A percentile compares a stretch with the other conserved stretches of the same genome.
Evolutionary conservation across 2,113 vertebrate genomes (phyloP).

Genomic region (Hippocampus zosterae): DNA sequence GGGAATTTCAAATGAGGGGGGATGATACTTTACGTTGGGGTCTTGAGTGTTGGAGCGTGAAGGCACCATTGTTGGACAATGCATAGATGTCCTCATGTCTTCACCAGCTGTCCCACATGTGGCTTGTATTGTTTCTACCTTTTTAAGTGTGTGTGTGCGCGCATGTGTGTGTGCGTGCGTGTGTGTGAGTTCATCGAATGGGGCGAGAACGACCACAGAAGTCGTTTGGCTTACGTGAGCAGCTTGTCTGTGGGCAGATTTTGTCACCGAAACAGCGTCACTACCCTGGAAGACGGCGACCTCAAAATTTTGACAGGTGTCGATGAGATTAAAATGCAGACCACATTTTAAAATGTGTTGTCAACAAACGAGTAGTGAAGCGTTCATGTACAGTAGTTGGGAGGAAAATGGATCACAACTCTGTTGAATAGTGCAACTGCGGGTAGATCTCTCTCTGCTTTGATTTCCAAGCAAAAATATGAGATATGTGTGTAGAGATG

Average conservation of each 20-base stretch:
- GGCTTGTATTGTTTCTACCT: background rate
- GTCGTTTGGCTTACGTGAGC: background rate
- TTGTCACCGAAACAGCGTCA: conserved; percentile 4
- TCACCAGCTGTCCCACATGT: background rate
- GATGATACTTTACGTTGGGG: background rate
- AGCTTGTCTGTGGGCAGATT: background rate
- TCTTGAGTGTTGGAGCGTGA: background rate
- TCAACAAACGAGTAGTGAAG: conserved; percentile 1
- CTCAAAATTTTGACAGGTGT: background rate
- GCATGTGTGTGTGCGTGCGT: background rate
- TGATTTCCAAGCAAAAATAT: too few species aligned
- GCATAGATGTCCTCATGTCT: background rate
- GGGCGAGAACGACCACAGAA: background rate
- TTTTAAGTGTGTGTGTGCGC: background rate
- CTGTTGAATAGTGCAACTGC: background rate
- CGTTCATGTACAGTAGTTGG: background rate
- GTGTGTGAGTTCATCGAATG: background rate
- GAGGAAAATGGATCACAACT: background rate
- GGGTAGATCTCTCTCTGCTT: too few species aligned
- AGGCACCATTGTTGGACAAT: background rate
- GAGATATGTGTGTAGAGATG: too few species aligned
- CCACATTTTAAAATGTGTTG: background rate
- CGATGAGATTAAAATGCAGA: background rate
- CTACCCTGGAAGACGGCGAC: background rate
- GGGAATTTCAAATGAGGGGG: background rate